Evolutionary conservation across 2,113 vertebrate species (phyloP).

Genomic region (Paramisgurnus dabryanus): DNA sequence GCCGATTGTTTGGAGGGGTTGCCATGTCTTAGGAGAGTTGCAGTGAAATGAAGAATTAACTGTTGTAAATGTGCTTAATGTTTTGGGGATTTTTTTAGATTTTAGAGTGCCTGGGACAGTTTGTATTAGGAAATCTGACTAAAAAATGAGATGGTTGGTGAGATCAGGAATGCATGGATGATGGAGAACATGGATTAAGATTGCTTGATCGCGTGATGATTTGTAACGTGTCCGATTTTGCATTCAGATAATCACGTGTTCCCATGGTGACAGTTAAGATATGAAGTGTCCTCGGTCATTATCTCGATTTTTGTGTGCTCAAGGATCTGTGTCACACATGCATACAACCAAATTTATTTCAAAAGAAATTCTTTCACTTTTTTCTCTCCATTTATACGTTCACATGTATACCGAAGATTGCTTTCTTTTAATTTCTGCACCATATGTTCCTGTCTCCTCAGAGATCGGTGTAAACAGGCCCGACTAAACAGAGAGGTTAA

Average conservation of each 20-base stretch:
- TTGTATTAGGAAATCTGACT: not conserved
- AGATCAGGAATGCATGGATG: not conserved
- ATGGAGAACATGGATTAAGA: conserved; percentile 16
- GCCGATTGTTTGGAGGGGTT: not conserved
- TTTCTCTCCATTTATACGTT: not conserved
- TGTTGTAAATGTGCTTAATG: not conserved
- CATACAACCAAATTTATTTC: not conserved
- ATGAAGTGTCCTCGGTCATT: conserved; percentile 22
- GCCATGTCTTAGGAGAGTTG: conserved; percentile 17
- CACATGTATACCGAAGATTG: not conserved
- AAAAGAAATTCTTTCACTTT: not conserved
- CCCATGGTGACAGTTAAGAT: conserved; percentile 42
- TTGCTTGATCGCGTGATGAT: conserved; percentile 36
- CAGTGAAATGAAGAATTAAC: not conserved
- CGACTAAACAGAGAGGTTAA: conserved; percentile 18
- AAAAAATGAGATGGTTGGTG: not conserved
- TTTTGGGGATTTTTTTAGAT: conserved; percentile 2
- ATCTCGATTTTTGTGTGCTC: not conserved
- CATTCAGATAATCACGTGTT: conserved; percentile 45
- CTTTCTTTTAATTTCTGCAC: conserved; percentile 13
- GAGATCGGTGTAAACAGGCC: conserved; percentile 27
- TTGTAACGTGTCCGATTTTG: conserved; percentile 47
- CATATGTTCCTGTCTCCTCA: not conserved
- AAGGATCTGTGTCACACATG: not conserved
- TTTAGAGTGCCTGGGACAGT: not conserved